These are phyloP conservation scores for Hypanus sabinus DNA, from an alignment of 2,113 vertebrate genomes.

Conservation along the genomic window DNA sequence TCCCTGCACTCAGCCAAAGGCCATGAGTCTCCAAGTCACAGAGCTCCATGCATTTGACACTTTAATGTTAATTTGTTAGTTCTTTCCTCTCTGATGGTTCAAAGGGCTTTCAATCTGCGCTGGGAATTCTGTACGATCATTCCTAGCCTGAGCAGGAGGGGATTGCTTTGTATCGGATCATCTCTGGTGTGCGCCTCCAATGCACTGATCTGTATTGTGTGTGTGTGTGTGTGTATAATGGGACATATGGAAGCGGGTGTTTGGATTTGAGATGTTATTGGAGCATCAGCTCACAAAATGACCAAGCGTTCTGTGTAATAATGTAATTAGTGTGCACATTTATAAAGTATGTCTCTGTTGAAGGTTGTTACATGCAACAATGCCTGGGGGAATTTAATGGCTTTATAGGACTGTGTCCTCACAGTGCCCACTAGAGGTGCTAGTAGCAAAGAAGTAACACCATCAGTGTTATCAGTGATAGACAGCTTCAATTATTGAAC, in stretches of 20 bases:
- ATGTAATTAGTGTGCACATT: background rate
- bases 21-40: background rate
- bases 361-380: background rate
- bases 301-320: background rate
- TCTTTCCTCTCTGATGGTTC: background rate
- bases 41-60: background rate
- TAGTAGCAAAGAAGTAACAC: background rate
- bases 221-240: background rate
- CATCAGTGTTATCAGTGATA: conserved; percentile 4
- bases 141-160: background rate
- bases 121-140: background rate
- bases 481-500: background rate
- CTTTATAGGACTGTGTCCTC: background rate
- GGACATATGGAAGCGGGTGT: no score
- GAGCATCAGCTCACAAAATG: background rate
- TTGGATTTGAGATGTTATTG: background rate
- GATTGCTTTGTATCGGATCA: background rate
- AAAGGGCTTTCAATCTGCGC: conserved; percentile 8
- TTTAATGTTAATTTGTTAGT: no score
- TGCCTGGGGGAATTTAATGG: background rate
- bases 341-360: background rate
- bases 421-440: background rate
- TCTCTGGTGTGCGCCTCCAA: background rate
- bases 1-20: background rate
- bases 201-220: background rate